A percentile compares a stretch with the other conserved stretches of the same genome.
These are phyloP conservation scores for Apotomis turbidana DNA, from an alignment of 2,888 invertebrate genomes.

Conservation along the genomic window DNA sequence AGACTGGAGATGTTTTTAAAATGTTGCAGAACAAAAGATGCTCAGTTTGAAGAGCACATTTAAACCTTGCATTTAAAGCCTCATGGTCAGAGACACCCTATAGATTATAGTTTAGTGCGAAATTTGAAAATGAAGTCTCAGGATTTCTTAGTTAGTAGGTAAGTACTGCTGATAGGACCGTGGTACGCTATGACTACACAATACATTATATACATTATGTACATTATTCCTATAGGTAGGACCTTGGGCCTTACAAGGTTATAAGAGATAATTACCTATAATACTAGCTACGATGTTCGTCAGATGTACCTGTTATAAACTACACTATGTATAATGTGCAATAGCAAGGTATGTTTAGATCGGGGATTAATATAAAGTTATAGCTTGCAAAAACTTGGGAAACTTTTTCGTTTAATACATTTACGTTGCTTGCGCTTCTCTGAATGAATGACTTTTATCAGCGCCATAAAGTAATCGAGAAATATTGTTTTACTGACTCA, in stretches of 20 bases:
- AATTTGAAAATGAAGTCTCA: no score
- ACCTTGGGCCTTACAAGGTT: neutral
- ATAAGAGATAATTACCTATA: constrained; percentile 23
- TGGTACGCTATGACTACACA: no score
- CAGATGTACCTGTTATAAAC: constrained; percentile 56
- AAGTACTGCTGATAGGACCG: no score
- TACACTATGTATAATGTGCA: constrained; percentile 45
- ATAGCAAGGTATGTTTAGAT: constrained; percentile 36
- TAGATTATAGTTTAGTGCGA: no score
- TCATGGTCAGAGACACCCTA: no score
- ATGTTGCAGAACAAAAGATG: no score
- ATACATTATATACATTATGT: no score
- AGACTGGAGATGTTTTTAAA: no score
- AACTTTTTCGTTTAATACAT: neutral
- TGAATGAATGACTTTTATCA: neutral
- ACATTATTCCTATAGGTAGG: no score
- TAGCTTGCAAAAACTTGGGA: neutral
- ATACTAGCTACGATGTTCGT: constrained; percentile 47
- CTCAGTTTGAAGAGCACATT: no score
- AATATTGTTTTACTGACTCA: neutral
- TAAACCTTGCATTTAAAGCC: no score
- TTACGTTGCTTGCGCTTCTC: neutral
- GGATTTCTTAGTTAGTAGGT: no score
- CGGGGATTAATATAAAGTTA: constrained; percentile 1
- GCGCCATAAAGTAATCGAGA: neutral